A percentile compares a stretch with the other conserved stretches of the same genome.
Evolutionary conservation across 2,113 vertebrate genomes (phyloP).

Genomic region (Halcyon senegalensis): DNA sequence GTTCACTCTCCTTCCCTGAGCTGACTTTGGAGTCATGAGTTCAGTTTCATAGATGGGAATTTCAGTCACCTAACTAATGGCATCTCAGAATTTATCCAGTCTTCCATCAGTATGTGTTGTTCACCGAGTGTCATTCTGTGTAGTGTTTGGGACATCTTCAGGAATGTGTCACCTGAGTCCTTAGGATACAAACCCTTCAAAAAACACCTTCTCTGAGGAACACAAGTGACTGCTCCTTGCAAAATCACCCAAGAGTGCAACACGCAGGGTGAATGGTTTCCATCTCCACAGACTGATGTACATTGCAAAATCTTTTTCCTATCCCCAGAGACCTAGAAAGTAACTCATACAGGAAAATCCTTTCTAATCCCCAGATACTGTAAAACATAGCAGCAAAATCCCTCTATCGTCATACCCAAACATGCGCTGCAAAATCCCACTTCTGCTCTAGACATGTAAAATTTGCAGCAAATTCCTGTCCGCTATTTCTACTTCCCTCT

Average conservation of each 20-base stretch:
- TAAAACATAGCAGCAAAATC: background rate
- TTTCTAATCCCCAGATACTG: background rate
- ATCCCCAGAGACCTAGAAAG: background rate
- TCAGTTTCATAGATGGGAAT: background rate
- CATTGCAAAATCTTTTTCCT: background rate
- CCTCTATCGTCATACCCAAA: background rate
- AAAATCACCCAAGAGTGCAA: background rate
- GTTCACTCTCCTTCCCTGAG: background rate
- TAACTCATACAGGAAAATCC: background rate
- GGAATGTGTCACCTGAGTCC: background rate
- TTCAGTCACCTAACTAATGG: background rate
- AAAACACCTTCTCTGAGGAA: constrained; percentile 3
- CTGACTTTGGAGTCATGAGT: background rate
- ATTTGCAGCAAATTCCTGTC: background rate
- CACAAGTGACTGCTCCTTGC: background rate
- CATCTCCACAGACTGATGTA: background rate
- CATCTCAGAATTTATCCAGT: constrained; percentile 3
- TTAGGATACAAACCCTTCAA: background rate
- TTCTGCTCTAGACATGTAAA: background rate
- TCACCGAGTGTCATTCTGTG: background rate
- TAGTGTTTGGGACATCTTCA: background rate
- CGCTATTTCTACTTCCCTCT: background rate
- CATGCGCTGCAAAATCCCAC: background rate
- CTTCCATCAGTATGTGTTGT: background rate
- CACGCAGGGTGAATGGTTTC: background rate